Percentiles rank a stretch among this genome's conserved stretches.
These are phyloP conservation scores for Ploceus nigricollis DNA, from an alignment of 2,113 vertebrate species.

Conservation along the genomic window DNA sequence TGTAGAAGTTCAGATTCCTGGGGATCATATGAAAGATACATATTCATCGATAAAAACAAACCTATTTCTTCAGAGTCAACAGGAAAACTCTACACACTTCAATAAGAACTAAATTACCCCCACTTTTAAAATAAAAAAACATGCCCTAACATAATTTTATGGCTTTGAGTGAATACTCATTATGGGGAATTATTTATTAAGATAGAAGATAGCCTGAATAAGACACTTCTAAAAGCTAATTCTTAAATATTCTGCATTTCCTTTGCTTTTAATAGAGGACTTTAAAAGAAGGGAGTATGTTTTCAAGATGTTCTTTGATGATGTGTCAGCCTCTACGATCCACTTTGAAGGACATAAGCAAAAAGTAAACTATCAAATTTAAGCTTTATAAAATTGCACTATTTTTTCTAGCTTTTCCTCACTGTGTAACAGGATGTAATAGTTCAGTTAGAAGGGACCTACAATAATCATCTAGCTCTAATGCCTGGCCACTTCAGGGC, in stretches of 20 bases:
- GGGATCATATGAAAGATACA: not conserved
- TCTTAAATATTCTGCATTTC: not conserved
- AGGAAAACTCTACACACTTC: not conserved
- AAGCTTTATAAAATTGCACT: not conserved
- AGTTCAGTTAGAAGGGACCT: not conserved
- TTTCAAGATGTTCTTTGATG: not conserved
- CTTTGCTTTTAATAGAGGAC: not conserved
- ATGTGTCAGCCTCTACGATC: not conserved
- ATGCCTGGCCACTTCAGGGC: not conserved
- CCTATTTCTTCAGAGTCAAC: not conserved
- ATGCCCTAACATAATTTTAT: not conserved
- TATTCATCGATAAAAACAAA: not conserved
- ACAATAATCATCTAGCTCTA: not conserved
- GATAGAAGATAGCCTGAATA: not conserved
- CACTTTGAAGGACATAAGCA: not conserved
- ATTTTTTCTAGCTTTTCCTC: not conserved
- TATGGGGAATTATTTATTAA: not conserved
- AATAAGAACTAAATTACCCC: not conserved
- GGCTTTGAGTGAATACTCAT: not conserved
- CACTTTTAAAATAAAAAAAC: not conserved
- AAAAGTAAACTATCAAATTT: not conserved
- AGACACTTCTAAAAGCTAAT: not conserved
- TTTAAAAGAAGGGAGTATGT: not conserved
- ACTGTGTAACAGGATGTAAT: not conserved
- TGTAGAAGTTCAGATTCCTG: not conserved